These are phyloP conservation scores for Mesembrinibis cayennensis DNA, from an alignment of 2,113 vertebrate species.

Conservation along the genomic window DNA sequence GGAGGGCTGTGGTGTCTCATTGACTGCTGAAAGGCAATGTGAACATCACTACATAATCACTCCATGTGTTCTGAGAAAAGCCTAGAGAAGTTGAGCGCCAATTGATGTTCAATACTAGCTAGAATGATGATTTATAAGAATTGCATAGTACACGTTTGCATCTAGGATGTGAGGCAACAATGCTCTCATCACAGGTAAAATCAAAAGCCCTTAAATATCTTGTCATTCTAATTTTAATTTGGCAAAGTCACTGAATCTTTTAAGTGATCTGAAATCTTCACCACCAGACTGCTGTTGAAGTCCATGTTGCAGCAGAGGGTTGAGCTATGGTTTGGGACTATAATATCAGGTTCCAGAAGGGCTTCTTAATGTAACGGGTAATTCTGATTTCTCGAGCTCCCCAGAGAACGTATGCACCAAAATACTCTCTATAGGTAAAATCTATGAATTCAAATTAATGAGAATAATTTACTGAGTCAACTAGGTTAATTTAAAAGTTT, in stretches of 20 bases:
- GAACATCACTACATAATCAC: neutral
- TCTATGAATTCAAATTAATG: neutral
- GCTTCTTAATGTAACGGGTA: neutral
- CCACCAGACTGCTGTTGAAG: neutral
- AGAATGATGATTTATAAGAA: neutral
- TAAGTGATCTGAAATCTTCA: neutral
- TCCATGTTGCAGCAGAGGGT: neutral
- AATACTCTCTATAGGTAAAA: neutral
- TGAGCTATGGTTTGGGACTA: neutral
- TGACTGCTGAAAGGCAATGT: neutral
- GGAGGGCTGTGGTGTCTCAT: neutral
- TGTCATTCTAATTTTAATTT: neutral
- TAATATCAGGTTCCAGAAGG: neutral
- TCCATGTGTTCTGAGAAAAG: neutral
- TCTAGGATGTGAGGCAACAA: rapidly evolving
- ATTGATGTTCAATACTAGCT: neutral
- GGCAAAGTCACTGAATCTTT: neutral
- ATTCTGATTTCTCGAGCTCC: neutral
- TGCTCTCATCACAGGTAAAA: neutral
- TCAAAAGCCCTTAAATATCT: neutral
- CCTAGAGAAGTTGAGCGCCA: neutral
- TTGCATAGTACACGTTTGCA: neutral
- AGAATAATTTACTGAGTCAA: neutral
- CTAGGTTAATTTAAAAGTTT: neutral
- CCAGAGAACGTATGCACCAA: neutral